These are phyloP conservation scores for Onychostoma macrolepis DNA, from an alignment of 2,113 vertebrate species.

Conservation along the genomic window DNA sequence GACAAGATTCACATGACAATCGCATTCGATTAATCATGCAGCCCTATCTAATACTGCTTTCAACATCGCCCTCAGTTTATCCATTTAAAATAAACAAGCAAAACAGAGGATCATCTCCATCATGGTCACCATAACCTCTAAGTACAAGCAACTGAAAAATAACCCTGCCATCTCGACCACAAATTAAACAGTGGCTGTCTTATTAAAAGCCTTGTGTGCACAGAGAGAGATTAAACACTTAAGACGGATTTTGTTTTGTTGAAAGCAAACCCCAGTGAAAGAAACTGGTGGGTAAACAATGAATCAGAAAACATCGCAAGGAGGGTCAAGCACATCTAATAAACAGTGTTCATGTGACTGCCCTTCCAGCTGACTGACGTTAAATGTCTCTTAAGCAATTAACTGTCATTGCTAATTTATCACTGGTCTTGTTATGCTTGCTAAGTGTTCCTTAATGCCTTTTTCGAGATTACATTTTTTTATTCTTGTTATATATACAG, in stretches of 20 bases:
- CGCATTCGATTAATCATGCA: too few relatives aligned
- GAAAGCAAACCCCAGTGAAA: constrained; percentile 32
- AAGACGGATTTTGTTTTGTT: constrained; percentile 20
- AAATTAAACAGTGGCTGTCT: constrained; percentile 45
- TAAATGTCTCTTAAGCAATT: neutral
- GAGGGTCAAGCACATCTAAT: neutral
- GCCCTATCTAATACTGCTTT: constrained; percentile 70
- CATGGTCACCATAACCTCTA: constrained; percentile 10
- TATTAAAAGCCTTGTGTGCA: constrained; percentile 20
- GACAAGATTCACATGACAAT: too few relatives aligned
- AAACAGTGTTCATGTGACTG: neutral
- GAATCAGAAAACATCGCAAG: neutral
- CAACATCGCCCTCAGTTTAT: constrained; percentile 62
- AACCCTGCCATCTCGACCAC: neutral
- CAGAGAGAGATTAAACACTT: neutral
- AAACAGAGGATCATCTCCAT: constrained; percentile 22
- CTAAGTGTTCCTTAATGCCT: neutral
- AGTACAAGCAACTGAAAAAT: constrained; percentile 11
- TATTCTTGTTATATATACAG: neutral
- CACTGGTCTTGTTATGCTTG: neutral
- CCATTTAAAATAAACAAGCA: constrained; percentile 63
- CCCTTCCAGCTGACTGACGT: neutral
- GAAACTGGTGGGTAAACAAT: neutral
- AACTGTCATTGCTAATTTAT: neutral
- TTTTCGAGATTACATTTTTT: neutral